Base-by-base conservation (phyloP, 2,888 invertebrate genomes). In the Polylopha cassiicola region DNA sequence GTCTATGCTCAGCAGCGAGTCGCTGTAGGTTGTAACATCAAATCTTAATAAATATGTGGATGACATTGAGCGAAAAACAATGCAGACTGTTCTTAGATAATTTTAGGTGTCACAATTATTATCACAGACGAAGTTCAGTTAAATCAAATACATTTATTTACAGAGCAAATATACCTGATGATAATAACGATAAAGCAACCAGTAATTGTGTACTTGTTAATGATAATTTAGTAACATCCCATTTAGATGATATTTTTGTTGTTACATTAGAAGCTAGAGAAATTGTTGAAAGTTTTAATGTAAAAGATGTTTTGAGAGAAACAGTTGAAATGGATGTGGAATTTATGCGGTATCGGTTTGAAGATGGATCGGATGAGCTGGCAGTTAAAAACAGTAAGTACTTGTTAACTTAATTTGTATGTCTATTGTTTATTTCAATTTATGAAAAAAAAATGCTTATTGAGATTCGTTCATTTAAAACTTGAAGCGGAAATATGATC, bases 321-420 rank as follows among this genome's bases (percentile, higher is more conserved):
- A 8, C 11, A 27, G 11, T 24, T 14, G 27, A 47, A 30, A 80
- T 80, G 80, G 76, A 80, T 44, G 71, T 72, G 5, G 80, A 81
- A 38, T 78, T 75, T 49, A 27, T 81, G 39, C 73, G 65, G 48
- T 64, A 71, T 39, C 61, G 64, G 24, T 80, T 67, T 38, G 69
- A 74, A 53, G 73, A 80, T 52, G 73, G 76, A 3, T 53, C 61
- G 28, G 65, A 68, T 33, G 80, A 78, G 2, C 69, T 78, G 14
- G 63, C 76, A 28, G 71, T 71, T 1, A 75, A 71, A 38, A 62
- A 65, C 39, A 71, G 80, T 80, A 24, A 76, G 80, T 61, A 1
- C 2, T n/a, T 13, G 21, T 30, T 20, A n/a, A 18, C 13, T 36
- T n/a, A 9, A 22, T 22, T n/a, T 8, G n/a, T 14, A 8, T 22